Evolutionary conservation across 2,888 invertebrate genomes (phyloP), one percentile per base, ranked within the genome.

Genomic region (Epicampocera succincta): DNA sequence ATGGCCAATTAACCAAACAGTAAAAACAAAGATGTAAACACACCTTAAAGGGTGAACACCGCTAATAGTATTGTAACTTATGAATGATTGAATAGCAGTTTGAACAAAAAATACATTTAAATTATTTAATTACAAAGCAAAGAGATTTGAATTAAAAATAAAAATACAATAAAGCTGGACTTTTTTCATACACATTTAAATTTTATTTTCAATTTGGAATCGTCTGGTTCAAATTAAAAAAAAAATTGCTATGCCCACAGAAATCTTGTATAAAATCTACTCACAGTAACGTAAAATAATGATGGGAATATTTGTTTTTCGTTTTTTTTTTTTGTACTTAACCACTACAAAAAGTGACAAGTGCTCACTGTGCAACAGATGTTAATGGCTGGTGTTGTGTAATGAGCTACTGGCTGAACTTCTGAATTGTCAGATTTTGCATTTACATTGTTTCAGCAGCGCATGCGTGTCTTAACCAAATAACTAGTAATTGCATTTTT

Each of bases 381-480:
- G 54, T 11, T 42, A 50, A 46, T 40, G 21, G 29, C 25, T 40
- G 12, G 56, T 38, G n/a, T 63, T 63, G 46, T 21, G 42, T 73
- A 63, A 46, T 44, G 54, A 21, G 33, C 33, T 33, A 44, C 29
- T 72, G 40, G 44, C 13, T 44, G 19, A 29, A 19, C 15, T 11
- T 19, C 63, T 38, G 25, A 44, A n/a, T 44, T 44, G 1, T 29
- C 1, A 15, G 4, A 46, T 42, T 61, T 60, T 60, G 5, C 3
- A 38, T 46, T 19, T 46, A 48, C 13, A 38, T 12, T 2, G 17
- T 61, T 42, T 4, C 29, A 33, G 29, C 50, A 50, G 42, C 29
- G 21, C 60, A 60, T 68, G 60, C 60, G 75, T 60, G 75, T 48
- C 38, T 69, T 19, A 52, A 25, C 69, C 69, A 33, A 33, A 33